These are phyloP conservation scores for Crypturellus tataupa DNA, from an alignment of 2,797 vertebrate species.

Conservation along the genomic window DNA sequence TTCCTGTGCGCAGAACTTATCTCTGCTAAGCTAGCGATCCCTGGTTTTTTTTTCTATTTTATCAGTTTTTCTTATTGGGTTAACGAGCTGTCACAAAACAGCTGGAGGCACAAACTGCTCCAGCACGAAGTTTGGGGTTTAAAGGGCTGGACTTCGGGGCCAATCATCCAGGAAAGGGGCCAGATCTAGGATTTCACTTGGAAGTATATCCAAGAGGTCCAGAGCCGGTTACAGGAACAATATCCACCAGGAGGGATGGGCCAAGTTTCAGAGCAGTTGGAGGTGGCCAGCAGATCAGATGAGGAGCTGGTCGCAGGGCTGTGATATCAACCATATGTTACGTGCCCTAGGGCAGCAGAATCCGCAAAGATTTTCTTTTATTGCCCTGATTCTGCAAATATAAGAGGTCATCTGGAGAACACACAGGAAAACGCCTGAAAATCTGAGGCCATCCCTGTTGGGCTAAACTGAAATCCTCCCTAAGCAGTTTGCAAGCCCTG, in stretches of 20 bases:
- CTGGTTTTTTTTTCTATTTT: neutral
- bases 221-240: neutral
- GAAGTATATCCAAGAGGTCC: neutral
- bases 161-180: neutral
- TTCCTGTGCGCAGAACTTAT: constrained; percentile 44
- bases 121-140: neutral
- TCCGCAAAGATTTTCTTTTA: neutral
- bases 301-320: neutral
- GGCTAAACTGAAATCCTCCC: neutral
- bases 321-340: neutral
- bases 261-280: neutral
- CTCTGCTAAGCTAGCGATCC: neutral
- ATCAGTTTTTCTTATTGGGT: neutral
- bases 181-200: neutral
- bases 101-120: neutral
- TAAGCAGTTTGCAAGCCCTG: neutral
- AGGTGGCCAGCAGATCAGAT: neutral
- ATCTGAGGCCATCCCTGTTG: neutral
- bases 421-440: neutral
- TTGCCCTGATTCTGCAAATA: neutral
- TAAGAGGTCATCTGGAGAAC: neutral
- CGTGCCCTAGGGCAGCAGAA: neutral
- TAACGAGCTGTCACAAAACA: constrained; percentile 24
- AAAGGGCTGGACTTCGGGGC: neutral
- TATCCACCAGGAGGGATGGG: neutral